Percentiles rank a stretch among this genome's conserved stretches.
Conservation (phyloP, 2,888 invertebrate genomes). For the Ametastegia equiseti region DNA sequence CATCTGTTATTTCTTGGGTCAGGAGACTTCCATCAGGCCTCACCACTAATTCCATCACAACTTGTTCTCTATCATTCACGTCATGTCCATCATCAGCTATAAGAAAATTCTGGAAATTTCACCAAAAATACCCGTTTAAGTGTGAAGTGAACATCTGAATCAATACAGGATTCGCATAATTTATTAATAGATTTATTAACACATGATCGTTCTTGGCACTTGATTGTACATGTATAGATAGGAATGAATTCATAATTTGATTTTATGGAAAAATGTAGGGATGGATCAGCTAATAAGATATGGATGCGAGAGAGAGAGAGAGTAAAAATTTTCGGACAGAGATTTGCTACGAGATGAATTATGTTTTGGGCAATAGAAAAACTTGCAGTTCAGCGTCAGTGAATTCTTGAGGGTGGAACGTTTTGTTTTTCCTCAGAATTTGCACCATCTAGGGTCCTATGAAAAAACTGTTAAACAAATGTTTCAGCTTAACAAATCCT, state of each 20-base stretch:
- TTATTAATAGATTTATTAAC: not conserved
- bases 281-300: not conserved
- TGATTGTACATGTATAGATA: not conserved
- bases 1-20: not conserved
- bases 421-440: not conserved
- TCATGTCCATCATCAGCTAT: conserved; percentile 17
- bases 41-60: not conserved
- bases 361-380: not conserved
- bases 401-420: not conserved
- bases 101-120: not conserved
- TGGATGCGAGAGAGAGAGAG: not conserved
- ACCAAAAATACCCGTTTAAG: not conserved
- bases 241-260: not conserved
- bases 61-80: not conserved
- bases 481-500: not conserved
- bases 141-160: not conserved
- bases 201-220: not conserved
- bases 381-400: not conserved
- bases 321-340: too few species aligned
- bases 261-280: not conserved
- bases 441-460: not conserved
- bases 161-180: not conserved
- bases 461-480: not conserved
- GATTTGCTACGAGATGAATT: not conserved
- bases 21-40: not conserved